These are phyloP conservation scores for Engystomops pustulosus DNA, from an alignment of 2,113 vertebrate species.

Conservation along the genomic window DNA sequence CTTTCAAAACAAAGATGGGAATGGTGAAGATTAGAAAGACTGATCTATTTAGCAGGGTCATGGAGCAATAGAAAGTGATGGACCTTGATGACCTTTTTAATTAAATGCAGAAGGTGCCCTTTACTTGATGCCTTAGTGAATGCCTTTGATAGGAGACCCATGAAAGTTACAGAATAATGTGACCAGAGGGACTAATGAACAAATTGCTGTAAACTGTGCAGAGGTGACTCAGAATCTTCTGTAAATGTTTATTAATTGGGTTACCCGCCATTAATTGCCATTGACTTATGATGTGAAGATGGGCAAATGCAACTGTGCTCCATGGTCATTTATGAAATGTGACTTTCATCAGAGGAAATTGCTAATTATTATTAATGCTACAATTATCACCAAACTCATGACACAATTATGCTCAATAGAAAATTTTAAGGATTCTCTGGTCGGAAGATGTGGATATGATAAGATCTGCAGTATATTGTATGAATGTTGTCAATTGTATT, in stretches of 20 bases:
- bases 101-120: slow-evolving; percentile 54
- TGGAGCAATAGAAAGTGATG: slow-evolving; percentile 29
- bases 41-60: slow-evolving; percentile 51
- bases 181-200: slow-evolving; percentile 22
- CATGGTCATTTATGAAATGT: background rate
- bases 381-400: background rate
- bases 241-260: slow-evolving; percentile 25
- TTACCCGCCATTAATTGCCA: background rate
- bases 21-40: slow-evolving; percentile 37
- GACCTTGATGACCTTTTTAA: slow-evolving; percentile 50
- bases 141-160: slow-evolving; percentile 30
- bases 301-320: background rate
- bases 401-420: background rate
- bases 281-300: background rate
- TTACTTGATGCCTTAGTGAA: slow-evolving; percentile 18
- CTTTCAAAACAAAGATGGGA: slow-evolving; percentile 31
- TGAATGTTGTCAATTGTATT: background rate
- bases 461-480: background rate
- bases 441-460: background rate
- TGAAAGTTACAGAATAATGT: slow-evolving; percentile 46
- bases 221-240: background rate
- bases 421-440: background rate
- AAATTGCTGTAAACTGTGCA: background rate
- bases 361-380: background rate
- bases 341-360: background rate